Evolutionary conservation across 2,797 vertebrate genomes (phyloP).

Genomic region (Mergus octosetaceus): DNA sequence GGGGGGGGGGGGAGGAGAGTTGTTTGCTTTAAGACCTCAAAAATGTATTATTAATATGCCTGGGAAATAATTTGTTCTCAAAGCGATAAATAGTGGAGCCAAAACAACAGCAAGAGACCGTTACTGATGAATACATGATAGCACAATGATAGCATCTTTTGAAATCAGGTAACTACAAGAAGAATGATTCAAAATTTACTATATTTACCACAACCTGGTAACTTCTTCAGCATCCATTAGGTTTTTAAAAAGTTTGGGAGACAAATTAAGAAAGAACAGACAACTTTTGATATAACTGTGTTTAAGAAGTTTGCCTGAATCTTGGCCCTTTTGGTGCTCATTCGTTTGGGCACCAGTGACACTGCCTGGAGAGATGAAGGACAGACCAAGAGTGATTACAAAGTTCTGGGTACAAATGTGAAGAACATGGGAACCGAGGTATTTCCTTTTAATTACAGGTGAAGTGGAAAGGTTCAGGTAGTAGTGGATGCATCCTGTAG

Average conservation of each 20-base stretch:
- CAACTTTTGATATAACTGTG: not conserved
- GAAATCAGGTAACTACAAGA: not conserved
- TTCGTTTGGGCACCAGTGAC: not conserved
- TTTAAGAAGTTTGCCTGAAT: rapidly evolving
- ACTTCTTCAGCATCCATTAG: not conserved
- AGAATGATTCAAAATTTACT: not conserved
- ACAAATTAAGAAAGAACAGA: not conserved
- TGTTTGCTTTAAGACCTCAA: not conserved
- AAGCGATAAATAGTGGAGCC: not conserved
- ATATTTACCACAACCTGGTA: not conserved
- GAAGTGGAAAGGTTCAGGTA: not conserved
- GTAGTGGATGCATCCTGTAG: not conserved
- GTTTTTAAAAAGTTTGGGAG: not conserved
- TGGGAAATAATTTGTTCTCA: not conserved
- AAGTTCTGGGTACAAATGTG: not conserved
- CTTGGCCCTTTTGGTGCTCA: not conserved
- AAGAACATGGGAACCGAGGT: not conserved
- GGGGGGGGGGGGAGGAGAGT: no score
- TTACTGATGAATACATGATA: not conserved
- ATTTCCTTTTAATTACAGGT: not conserved
- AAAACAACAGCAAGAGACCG: not conserved
- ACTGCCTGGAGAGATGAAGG: not conserved
- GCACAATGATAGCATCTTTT: not conserved
- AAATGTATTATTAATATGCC: not conserved
- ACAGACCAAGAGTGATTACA: not conserved